These are phyloP conservation scores for Pristis pectinata DNA, from an alignment of 2,797 vertebrate genomes.

Conservation along the genomic window DNA sequence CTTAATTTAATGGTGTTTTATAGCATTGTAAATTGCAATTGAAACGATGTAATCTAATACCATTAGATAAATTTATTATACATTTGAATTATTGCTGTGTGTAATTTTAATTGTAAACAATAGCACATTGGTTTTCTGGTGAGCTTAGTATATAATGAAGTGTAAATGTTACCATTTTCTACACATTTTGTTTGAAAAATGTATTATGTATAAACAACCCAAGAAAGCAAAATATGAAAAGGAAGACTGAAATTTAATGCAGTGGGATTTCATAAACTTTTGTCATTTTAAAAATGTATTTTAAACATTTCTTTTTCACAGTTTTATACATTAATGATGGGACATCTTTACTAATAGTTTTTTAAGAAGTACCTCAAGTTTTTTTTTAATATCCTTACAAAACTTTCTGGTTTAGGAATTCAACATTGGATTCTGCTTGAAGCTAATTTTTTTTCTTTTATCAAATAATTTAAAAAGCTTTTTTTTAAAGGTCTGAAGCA, in stretches of 20 bases:
- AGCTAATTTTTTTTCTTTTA: constrained; percentile 14
- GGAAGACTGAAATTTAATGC: constrained; percentile 29
- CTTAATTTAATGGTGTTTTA: constrained; percentile 34
- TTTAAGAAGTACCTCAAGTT: constrained; percentile 35
- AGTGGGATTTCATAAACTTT: constrained; percentile 23
- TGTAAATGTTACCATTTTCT: constrained; percentile 35
- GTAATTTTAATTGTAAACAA: constrained; percentile 37
- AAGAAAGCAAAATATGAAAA: constrained; percentile 28
- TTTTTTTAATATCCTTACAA: constrained; percentile 36
- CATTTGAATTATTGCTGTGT: constrained; percentile 35
- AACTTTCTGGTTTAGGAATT: constrained; percentile 28
- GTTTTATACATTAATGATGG: constrained; percentile 31
- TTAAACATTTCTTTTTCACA: constrained; percentile 30
- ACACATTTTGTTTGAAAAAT: constrained; percentile 36
- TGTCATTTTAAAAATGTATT: constrained; percentile 32
- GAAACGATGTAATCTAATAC: constrained; percentile 30
- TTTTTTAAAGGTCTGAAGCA: constrained; percentile 1
- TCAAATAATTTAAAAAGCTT: constrained; percentile 20
- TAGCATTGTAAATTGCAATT: constrained; percentile 35
- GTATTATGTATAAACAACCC: constrained; percentile 34
- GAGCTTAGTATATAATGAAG: constrained; percentile 15
- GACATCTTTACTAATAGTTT: constrained; percentile 36
- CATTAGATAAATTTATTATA: constrained; percentile 26
- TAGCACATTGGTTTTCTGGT: constrained; percentile 21
- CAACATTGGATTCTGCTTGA: constrained; percentile 31